Percentiles rank a stretch among this genome's conserved stretches.
phyloP scores from a whole-genome alignment of 1,140 invertebrate species.

The Drosophila neocordata region DNA sequence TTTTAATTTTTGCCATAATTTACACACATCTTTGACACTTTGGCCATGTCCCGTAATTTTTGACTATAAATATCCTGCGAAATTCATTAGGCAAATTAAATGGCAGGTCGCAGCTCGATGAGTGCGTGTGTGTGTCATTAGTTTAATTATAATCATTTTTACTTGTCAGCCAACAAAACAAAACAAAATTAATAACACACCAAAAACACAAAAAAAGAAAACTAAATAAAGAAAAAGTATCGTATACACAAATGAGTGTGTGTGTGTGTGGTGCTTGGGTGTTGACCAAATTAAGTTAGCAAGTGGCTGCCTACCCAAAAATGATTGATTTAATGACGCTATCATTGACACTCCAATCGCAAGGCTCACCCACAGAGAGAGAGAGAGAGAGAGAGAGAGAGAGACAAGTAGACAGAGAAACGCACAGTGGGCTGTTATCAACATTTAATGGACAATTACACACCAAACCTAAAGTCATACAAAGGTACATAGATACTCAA shows the following conservation, averaged over 20 bases:
- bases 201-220: constrained; percentile 29
- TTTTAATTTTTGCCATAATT: constrained; percentile 8
- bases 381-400: constrained; percentile 1
- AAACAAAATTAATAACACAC: constrained; percentile 30
- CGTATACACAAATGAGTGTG: not conserved
- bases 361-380: constrained; percentile 29
- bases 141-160: constrained; percentile 65
- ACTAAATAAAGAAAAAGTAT: not conserved
- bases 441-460: no score
- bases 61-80: constrained; percentile 13
- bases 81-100: constrained; percentile 21
- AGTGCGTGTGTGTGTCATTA: constrained; percentile 34
- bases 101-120: constrained; percentile 4
- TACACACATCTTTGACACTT: constrained; percentile 11
- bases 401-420: not conserved
- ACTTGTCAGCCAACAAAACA: constrained; percentile 43
- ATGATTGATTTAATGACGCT: constrained; percentile 63
- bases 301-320: constrained; percentile 58
- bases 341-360: constrained; percentile 50
- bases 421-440: constrained; percentile 1
- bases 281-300: constrained; percentile 25
- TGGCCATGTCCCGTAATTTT: constrained; percentile 6
- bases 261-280: not conserved
- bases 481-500: no score
- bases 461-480: no score